phyloP scores from a whole-genome alignment of 2,888 invertebrate species.

The Macrophya annulata region DNA sequence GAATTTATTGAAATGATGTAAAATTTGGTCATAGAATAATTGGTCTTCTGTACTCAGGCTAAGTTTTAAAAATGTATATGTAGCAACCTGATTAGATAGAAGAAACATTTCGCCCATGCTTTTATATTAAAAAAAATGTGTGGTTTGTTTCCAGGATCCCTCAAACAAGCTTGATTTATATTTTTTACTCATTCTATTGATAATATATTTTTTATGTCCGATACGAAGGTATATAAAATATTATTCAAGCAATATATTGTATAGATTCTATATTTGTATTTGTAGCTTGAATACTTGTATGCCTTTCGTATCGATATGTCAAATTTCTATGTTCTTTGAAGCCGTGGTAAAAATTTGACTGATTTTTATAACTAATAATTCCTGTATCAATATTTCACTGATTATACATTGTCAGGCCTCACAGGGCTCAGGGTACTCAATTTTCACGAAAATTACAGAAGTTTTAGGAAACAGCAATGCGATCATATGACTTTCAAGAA shows the following conservation, averaged over 20 bases:
- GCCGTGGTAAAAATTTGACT: conserved; percentile 9
- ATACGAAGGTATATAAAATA: not conserved
- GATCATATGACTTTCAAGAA: no score
- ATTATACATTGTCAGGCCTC: not conserved
- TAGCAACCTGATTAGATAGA: conserved; percentile 3
- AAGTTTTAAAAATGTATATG: not conserved
- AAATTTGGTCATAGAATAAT: not conserved
- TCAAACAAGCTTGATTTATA: not conserved
- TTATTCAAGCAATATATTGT: conserved; percentile 6
- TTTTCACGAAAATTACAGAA: not conserved
- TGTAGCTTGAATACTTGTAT: conserved; percentile 4
- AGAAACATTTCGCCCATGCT: not conserved
- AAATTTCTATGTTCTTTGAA: not conserved
- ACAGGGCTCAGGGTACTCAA: not conserved
- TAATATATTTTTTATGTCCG: conserved; percentile 15
- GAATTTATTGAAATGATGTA: not conserved
- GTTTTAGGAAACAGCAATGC: not conserved
- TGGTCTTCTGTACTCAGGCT: not conserved
- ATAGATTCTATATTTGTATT: conserved; percentile 28
- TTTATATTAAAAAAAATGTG: not conserved
- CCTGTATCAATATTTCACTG: not conserved
- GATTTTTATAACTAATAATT: not conserved
- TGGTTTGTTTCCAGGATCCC: not conserved
- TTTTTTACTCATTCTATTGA: not conserved
- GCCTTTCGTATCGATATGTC: not conserved